Percentiles rank a stretch among this genome's conserved stretches.
Conservation (phyloP, 2,113 vertebrate species). For the Kryptolebias marmoratus region DNA sequence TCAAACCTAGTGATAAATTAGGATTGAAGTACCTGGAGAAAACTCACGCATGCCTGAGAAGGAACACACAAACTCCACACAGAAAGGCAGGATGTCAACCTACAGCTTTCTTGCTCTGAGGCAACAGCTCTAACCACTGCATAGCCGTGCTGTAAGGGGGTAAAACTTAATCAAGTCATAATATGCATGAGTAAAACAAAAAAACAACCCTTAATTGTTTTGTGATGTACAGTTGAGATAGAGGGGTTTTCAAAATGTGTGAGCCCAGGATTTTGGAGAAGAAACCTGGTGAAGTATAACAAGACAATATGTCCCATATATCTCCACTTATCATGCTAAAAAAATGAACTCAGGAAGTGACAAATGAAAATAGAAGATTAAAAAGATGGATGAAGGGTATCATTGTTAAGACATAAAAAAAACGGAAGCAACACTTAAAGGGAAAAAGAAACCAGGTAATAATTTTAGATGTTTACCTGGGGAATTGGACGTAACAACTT, state of each 20-base stretch:
- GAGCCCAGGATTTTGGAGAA: not conserved
- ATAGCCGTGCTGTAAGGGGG: no score
- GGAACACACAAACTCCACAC: no score
- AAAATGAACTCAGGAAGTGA: conserved; percentile 15
- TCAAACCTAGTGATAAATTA: no score
- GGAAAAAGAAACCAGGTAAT: conserved; percentile 84
- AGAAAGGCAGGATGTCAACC: no score
- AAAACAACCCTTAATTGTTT: not conserved
- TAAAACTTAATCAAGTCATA: no score
- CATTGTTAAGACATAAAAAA: conserved; percentile 42
- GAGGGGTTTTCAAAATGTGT: not conserved
- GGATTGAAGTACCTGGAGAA: no score
- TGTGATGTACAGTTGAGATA: not conserved
- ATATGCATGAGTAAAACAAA: no score
- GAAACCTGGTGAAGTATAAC: not conserved
- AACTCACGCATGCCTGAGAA: no score
- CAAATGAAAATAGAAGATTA: conserved; percentile 24
- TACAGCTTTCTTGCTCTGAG: no score
- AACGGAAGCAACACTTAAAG: conserved; percentile 82
- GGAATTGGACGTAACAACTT: conserved; percentile 84
- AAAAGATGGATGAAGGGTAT: conserved; percentile 21
- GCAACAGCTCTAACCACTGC: no score
- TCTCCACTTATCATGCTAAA: not conserved
- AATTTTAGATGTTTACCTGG: conserved; percentile 84
- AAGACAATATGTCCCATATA: conserved; percentile 18